Conservation (phyloP, 37 sponge, comb jelly and placozoan genomes). For the Cladorhizidae sp. region DNA sequence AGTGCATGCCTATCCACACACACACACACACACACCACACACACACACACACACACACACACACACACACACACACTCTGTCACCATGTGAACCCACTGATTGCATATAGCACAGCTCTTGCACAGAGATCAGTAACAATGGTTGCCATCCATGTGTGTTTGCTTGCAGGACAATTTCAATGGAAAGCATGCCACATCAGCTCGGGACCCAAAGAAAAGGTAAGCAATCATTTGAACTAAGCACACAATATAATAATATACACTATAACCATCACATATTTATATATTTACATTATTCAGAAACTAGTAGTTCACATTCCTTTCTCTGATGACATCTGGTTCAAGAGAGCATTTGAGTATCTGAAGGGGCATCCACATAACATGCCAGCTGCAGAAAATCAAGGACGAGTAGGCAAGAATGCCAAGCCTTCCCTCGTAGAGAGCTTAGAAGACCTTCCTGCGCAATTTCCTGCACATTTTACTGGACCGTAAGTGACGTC, state of each 20-base stretch:
- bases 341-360: conserved; percentile 6
- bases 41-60: no score
- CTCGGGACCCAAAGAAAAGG: conserved; percentile 42
- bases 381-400: not conserved
- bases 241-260: not conserved
- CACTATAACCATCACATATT: not conserved
- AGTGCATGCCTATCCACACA: no score
- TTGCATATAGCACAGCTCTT: no score
- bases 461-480: conserved; percentile 2
- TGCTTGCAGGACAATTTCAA: conserved; percentile 30
- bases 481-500: conserved; percentile 58
- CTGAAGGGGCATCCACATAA: conserved; percentile 42
- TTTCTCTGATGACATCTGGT: conserved; percentile 29
- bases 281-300: conserved; percentile 14
- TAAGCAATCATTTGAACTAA: not conserved
- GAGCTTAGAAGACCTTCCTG: not conserved
- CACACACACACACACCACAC: no score
- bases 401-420: not conserved
- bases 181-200: conserved; percentile 44
- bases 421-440: not conserved
- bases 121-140: no score
- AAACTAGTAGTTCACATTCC: conserved; percentile 52
- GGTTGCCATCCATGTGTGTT: not conserved
- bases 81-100: no score
- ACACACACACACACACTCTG: no score